phyloP scores from a whole-genome alignment of 2,113 vertebrate species.

The Meriones unguiculatus region DNA sequence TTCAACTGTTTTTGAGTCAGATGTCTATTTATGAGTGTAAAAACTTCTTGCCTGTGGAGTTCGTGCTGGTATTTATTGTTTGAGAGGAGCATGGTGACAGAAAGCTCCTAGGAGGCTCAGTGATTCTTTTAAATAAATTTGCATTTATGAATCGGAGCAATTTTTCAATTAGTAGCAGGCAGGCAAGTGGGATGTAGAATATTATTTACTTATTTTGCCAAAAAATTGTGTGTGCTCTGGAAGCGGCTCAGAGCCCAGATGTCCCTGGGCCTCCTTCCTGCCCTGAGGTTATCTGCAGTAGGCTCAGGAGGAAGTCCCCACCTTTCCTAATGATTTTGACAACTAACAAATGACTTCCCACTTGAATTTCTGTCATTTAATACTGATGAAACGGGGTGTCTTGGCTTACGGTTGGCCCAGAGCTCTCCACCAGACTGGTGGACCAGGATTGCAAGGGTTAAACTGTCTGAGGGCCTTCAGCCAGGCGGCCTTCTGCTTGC shows the following conservation, averaged over 20 bases:
- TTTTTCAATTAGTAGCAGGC: slow-evolving; percentile 60
- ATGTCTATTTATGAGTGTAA: neutral
- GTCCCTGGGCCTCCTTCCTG: neutral
- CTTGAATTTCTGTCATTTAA: neutral
- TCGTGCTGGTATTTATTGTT: slow-evolving; percentile 4
- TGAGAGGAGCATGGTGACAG: neutral
- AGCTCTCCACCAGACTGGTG: no score
- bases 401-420: neutral
- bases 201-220: slow-evolving; percentile 40
- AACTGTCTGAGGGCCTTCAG: neutral
- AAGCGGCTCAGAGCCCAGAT: neutral
- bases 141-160: slow-evolving; percentile 44
- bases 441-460: neutral
- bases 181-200: neutral
- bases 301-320: neutral
- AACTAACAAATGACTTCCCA: neutral
- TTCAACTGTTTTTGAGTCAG: neutral
- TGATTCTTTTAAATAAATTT: slow-evolving; percentile 61
- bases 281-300: neutral
- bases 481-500: neutral
- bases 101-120: slow-evolving; percentile 30
- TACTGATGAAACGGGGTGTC: neutral
- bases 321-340: slow-evolving; percentile 1
- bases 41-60: neutral
- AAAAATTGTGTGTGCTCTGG: neutral